Evolutionary conservation across 1,140 invertebrate species (phyloP).

Genomic region (Nasonia vitripennis): DNA sequence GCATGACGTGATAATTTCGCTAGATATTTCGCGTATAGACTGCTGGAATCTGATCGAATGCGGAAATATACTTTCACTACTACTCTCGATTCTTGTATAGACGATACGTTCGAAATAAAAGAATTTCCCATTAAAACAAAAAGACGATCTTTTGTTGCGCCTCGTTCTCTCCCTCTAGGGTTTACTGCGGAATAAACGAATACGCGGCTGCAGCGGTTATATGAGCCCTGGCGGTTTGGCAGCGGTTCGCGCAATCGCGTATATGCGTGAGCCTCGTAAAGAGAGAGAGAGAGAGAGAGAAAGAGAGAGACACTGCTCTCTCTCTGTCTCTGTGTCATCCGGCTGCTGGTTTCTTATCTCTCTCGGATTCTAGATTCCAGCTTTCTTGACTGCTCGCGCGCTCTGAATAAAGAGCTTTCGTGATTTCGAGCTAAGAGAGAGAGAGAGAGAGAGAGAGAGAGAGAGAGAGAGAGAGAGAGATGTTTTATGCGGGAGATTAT

Average conservation of each 20-base stretch:
- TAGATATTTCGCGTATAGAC: too few species aligned
- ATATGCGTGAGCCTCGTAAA: constrained; percentile 12
- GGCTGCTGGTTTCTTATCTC: not conserved
- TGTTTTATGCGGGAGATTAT: not conserved
- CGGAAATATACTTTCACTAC: too few species aligned
- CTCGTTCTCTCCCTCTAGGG: not conserved
- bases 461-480: not conserved
- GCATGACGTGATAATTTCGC: too few species aligned
- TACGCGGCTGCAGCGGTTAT: not conserved
- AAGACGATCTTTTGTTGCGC: not conserved
- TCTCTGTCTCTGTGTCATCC: not conserved
- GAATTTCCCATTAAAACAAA: constrained; percentile 19
- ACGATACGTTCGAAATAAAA: not conserved
- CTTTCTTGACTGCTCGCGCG: not conserved
- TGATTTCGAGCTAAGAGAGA: not conserved
- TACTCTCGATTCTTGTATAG: not conserved
- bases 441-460: not conserved
- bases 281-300: not conserved
- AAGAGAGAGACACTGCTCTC: not conserved
- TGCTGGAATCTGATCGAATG: not conserved
- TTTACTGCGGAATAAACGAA: not conserved
- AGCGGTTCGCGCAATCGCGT: not conserved
- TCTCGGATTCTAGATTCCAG: constrained; percentile 4
- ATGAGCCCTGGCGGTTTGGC: not conserved
- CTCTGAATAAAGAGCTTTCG: not conserved